Conservation (phyloP, 1,140 invertebrate species). For the Calephelis virginiensis region DNA sequence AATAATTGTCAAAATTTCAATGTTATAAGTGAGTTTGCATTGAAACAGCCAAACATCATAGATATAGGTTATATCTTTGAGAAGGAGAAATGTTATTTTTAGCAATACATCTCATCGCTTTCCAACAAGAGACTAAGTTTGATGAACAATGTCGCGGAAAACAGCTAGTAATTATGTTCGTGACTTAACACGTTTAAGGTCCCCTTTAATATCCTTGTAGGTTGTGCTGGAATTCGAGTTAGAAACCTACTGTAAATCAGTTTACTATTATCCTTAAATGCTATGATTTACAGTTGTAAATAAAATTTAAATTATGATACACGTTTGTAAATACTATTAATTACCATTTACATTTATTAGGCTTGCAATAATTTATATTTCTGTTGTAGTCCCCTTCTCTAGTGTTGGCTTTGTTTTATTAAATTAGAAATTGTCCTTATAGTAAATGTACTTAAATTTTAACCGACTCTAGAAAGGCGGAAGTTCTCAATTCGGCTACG, state of each 20-base stretch:
- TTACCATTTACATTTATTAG: conserved; percentile 27
- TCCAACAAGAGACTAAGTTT: no score
- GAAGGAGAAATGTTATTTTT: no score
- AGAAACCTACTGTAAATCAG: conserved; percentile 26
- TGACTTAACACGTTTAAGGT: background rate
- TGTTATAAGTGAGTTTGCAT: no score
- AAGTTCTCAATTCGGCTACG: no score
- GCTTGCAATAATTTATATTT: conserved; percentile 20
- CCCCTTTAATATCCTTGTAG: conserved; percentile 1
- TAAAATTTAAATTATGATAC: conserved; percentile 30
- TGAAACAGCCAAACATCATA: no score
- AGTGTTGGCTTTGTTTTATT: background rate
- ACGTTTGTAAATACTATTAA: conserved; percentile 29
- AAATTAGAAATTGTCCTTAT: background rate
- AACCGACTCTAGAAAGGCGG: no score
- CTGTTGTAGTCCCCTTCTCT: conserved; percentile 1
- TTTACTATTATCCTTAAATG: conserved; percentile 29
- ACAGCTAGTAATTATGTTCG: no score
- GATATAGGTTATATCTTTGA: no score
- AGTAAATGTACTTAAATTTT: background rate
- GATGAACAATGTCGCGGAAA: no score
- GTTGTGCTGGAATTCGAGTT: conserved; percentile 21
- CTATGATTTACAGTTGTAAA: conserved; percentile 25
- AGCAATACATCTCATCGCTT: no score
- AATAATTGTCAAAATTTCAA: no score